Evolutionary conservation across 2,888 invertebrate species (phyloP).

Genomic region (Eupithecia vulgata): DNA sequence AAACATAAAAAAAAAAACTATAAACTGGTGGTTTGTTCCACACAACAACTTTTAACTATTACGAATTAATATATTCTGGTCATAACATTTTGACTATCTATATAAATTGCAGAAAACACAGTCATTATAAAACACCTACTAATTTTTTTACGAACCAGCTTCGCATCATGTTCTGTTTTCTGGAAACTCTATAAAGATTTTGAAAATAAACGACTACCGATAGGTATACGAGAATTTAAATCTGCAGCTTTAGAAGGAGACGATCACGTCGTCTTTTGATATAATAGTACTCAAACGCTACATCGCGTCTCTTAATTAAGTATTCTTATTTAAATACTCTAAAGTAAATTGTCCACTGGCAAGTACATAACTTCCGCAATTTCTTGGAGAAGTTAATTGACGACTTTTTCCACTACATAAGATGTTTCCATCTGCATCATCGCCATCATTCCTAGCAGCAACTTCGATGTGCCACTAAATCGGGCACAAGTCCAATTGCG

Average conservation of each 20-base stretch:
- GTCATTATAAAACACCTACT: neutral
- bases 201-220: neutral
- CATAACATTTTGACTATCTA: constrained; percentile 43
- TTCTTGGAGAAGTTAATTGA: too few species aligned
- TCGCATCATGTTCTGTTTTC: neutral
- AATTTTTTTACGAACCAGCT: neutral
- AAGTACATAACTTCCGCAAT: too few species aligned
- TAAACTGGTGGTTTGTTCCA: neutral
- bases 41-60: neutral
- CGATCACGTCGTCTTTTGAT: neutral
- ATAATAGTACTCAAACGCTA: neutral
- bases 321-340: too few species aligned
- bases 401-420: too few species aligned
- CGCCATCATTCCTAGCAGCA: too few species aligned
- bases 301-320: too few species aligned
- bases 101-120: neutral
- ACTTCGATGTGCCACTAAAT: too few species aligned
- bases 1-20: constrained; percentile 25
- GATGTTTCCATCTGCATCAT: too few species aligned
- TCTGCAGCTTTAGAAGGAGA: too few species aligned
- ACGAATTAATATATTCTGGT: constrained; percentile 50
- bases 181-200: neutral
- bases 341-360: too few species aligned
- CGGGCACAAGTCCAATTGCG: too few species aligned
- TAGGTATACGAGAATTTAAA: neutral